phyloP scores from a whole-genome alignment of 2,888 invertebrate species.

The Aphrophora alni region DNA sequence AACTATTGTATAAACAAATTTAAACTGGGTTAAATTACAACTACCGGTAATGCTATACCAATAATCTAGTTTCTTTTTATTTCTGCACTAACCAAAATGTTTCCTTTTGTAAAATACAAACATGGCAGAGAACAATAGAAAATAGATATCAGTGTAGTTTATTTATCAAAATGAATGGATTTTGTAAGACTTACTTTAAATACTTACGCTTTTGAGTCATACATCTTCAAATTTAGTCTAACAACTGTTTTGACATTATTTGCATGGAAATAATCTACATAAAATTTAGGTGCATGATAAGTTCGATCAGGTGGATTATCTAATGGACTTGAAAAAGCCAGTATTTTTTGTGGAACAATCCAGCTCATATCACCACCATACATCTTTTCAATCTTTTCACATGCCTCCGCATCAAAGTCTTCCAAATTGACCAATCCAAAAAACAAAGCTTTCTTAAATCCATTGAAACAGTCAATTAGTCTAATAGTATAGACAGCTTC shows the following conservation, averaged over 20 bases:
- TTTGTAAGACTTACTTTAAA: no score
- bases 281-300: constrained; percentile 92
- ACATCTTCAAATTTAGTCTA: constrained; percentile 87
- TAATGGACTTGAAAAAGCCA: constrained; percentile 94
- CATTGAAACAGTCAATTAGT: constrained; percentile 83
- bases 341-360: constrained; percentile 95
- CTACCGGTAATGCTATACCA: no score
- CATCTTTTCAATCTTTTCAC: constrained; percentile 89
- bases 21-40: no score
- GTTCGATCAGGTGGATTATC: constrained; percentile 60
- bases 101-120: no score
- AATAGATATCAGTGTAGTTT: no score
- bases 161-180: no score
- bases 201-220: constrained; percentile 74
- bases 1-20: no score
- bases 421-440: constrained; percentile 92
- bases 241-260: constrained; percentile 87
- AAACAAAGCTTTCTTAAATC: constrained; percentile 84
- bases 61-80: no score
- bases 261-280: constrained; percentile 87
- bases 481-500: constrained; percentile 87
- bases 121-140: no score
- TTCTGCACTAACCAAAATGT: no score
- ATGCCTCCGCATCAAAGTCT: constrained; percentile 94
- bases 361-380: constrained; percentile 99